Evolutionary conservation across 2,797 vertebrate species (phyloP).

Genomic region (Bovichtus diacanthus): DNA sequence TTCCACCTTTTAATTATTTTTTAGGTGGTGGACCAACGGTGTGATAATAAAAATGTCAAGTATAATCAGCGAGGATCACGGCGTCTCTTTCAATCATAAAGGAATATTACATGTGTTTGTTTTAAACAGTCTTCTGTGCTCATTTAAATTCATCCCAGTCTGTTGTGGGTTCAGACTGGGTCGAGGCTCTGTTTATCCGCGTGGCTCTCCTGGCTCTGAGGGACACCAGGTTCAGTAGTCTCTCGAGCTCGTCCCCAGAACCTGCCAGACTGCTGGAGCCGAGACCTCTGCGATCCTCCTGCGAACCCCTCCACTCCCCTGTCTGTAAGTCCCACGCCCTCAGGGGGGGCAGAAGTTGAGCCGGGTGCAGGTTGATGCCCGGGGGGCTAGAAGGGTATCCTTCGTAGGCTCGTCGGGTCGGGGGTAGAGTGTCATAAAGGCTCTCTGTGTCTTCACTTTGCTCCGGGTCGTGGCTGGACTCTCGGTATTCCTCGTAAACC

Average conservation of each 20-base stretch:
- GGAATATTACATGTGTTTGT: slow-evolving; percentile 32
- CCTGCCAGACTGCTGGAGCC: slow-evolving; percentile 43
- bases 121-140: slow-evolving; percentile 46
- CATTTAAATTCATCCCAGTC: slow-evolving; percentile 73
- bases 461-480: slow-evolving; percentile 42
- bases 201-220: slow-evolving; percentile 80
- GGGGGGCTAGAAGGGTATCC: slow-evolving; percentile 75
- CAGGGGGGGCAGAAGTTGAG: slow-evolving; percentile 78
- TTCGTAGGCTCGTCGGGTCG: slow-evolving; percentile 82
- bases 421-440: slow-evolving; percentile 90
- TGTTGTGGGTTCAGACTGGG: slow-evolving; percentile 70
- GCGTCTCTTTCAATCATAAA: slow-evolving; percentile 36
- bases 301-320: slow-evolving; percentile 62
- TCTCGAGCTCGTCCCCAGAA: slow-evolving; percentile 80
- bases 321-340: slow-evolving; percentile 77
- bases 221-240: slow-evolving; percentile 82
- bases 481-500: slow-evolving; percentile 79
- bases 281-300: slow-evolving; percentile 50
- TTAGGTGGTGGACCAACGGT: slow-evolving; percentile 29
- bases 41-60: slow-evolving; percentile 52
- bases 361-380: slow-evolving; percentile 77
- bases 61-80: slow-evolving; percentile 43
- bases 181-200: slow-evolving; percentile 68
- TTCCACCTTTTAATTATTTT: slow-evolving; percentile 59
- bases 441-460: slow-evolving; percentile 63